These are phyloP conservation scores for Nebria brevicollis DNA, from an alignment of 2,888 invertebrate species.

Conservation along the genomic window DNA sequence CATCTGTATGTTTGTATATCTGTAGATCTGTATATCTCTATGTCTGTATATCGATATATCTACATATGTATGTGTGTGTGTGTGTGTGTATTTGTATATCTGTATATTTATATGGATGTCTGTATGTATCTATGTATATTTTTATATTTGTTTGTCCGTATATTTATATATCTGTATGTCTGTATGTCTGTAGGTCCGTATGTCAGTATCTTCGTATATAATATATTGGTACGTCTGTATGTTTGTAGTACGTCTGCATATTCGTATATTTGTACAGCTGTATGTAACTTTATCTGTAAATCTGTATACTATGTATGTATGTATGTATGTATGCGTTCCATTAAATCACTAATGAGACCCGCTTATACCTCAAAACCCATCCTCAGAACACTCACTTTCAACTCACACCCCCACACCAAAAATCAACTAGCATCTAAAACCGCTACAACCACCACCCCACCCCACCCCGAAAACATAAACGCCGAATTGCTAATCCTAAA, in stretches of 20 bases:
- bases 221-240: slow-evolving; percentile 2
- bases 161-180: slow-evolving; percentile 29
- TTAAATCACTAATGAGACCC: too few species aligned
- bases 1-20: slow-evolving; percentile 9
- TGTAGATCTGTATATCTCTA: neutral
- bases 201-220: neutral
- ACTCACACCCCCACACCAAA: too few species aligned
- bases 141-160: slow-evolving; percentile 12
- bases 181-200: slow-evolving; percentile 15
- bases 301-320: slow-evolving; percentile 33
- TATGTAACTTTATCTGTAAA: slow-evolving; percentile 25
- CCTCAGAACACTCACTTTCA: too few species aligned
- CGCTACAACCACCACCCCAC: too few species aligned
- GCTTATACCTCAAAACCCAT: too few species aligned
- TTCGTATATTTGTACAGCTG: neutral
- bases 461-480: too few species aligned
- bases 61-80: neutral
- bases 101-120: slow-evolving; percentile 29
- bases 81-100: slow-evolving; percentile 24
- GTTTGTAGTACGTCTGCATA: slow-evolving; percentile 1
- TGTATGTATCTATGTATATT: slow-evolving; percentile 32
- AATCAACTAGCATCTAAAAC: too few species aligned
- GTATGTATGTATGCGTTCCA: slow-evolving; percentile 11
- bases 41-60: neutral
- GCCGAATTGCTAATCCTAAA: too few species aligned